Base-by-base conservation (phyloP, 2,113 vertebrate genomes). In the Callipepla squamata region DNA sequence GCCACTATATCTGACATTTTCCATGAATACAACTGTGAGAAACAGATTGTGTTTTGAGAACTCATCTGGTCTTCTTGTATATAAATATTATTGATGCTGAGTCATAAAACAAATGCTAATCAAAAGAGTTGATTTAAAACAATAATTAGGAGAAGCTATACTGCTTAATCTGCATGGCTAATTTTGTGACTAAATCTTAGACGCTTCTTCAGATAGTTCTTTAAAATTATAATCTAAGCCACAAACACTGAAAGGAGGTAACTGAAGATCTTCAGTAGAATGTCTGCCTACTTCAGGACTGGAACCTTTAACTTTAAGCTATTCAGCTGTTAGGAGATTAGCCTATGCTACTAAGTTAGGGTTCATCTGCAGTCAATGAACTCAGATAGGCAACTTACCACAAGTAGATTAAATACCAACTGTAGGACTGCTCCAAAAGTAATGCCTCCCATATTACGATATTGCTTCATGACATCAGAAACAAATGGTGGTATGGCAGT, bases 21-120 rank as follows among this genome's bases (percentile, higher is more conserved):
- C 30, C n/a, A 51, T 65, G 17, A 90, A n/a, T 76, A 68, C 38
- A 63, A 62, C 74, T 93, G 76, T 81, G 79, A 94, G 83, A 82
- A 40, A 67, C 67, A 86, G 66, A 86, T 11, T 23, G 74, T 93
- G 66, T 83, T 92, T 82, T 84, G 36, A 93, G 32, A 92, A 87
- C 9, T 93, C 76, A n/a, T 87, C 61, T 89, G 42, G 66, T 85
- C 18, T 68, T 78, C 48, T 70, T 80, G 18, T 66, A 22, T 84
- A 63, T 68, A 85, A 91, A 91, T 91, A 80, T 50, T 85, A 68
- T 11, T 70, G 20, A 16, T 79, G 32, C 62, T 77, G 63, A 18
- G 32, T 87, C 32, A 32, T 62, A 55, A 83, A 91, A 89, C 6
- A 92, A 87, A 63, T 20, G 19, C 6, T 81, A 83, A 80, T 68